These are phyloP conservation scores for Epizoanthus fatuus DNA, from an alignment of 92 coral and sea anemone species.

Conservation along the genomic window DNA sequence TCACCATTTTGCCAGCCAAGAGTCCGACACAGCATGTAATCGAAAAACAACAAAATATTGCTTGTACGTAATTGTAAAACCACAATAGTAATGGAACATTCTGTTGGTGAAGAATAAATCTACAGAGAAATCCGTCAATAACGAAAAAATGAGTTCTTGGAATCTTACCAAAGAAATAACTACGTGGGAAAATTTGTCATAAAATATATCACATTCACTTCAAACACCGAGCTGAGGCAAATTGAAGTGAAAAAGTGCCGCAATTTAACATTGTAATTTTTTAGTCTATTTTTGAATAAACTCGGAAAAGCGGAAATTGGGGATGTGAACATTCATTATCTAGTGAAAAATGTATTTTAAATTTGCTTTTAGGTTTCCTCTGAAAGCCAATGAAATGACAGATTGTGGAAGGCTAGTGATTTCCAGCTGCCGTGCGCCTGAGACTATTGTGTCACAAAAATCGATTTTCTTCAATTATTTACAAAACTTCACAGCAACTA, in stretches of 20 bases:
- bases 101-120: constrained; percentile 9
- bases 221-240: neutral
- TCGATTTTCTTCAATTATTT: constrained; percentile 26
- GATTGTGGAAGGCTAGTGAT: neutral
- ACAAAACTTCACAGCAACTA: constrained; percentile 15
- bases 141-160: neutral
- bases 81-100: constrained; percentile 1
- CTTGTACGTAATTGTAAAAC: neutral
- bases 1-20: neutral
- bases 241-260: neutral
- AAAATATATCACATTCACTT: neutral
- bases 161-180: neutral
- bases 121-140: neutral
- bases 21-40: neutral
- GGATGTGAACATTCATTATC: constrained; percentile 3
- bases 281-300: neutral
- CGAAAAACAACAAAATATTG: neutral
- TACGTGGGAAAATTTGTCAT: neutral
- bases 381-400: constrained; percentile 13
- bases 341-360: constrained; percentile 27
- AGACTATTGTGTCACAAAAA: neutral
- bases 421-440: constrained; percentile 15
- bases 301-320: constrained; percentile 18
- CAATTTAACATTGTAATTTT: neutral
- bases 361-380: constrained; percentile 5